phyloP scores from a whole-genome alignment of 2,888 invertebrate genomes.

The Morpho helenor region DNA sequence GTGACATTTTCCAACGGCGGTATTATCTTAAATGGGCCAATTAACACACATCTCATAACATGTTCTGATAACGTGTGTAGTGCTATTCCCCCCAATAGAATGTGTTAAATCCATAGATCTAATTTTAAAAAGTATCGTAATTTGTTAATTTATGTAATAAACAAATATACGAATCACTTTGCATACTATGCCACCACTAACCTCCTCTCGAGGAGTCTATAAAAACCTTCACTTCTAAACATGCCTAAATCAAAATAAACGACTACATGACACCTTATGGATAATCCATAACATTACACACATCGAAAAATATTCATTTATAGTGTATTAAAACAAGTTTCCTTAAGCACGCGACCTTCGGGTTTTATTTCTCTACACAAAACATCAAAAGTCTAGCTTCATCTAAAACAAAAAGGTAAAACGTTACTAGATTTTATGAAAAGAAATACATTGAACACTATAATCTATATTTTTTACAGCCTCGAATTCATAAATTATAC shows the following conservation, averaged over 20 bases:
- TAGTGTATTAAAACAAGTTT: constrained; percentile 61
- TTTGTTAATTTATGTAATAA: neutral
- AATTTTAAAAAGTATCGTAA: too few relatives aligned
- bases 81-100: too few relatives aligned
- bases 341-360: constrained; percentile 43
- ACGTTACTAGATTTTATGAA: constrained; percentile 42
- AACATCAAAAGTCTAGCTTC: constrained; percentile 69
- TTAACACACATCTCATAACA: too few relatives aligned
- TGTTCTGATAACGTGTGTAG: too few relatives aligned
- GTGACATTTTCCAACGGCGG: too few relatives aligned
- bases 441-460: constrained; percentile 51
- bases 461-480: constrained; percentile 47
- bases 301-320: constrained; percentile 68
- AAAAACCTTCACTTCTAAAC: constrained; percentile 19
- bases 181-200: constrained; percentile 17
- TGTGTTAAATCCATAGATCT: too few relatives aligned
- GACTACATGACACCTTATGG: constrained; percentile 44
- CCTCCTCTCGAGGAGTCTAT: constrained; percentile 17
- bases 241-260: constrained; percentile 32
- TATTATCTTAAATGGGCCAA: too few relatives aligned
- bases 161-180: neutral
- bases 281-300: constrained; percentile 54
- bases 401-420: constrained; percentile 53
- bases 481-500: constrained; percentile 30
- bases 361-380: constrained; percentile 56